These are phyloP conservation scores for Siderastrea radians DNA, from an alignment of 92 coral and sea anemone genomes.

Conservation along the genomic window DNA sequence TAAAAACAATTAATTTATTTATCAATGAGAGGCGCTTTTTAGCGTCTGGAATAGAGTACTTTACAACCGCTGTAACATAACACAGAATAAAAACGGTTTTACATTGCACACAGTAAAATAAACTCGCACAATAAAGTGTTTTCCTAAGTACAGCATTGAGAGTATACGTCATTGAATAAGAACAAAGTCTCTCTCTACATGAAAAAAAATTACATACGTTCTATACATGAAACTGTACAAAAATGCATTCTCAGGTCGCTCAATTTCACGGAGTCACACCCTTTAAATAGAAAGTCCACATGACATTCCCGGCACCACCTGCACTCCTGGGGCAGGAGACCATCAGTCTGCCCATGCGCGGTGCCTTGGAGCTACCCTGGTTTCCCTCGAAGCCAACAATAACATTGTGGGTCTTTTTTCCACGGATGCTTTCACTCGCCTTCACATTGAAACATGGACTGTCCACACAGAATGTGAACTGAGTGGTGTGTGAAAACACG, in stretches of 20 bases:
- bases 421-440: constrained; percentile 93
- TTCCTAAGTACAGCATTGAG: not conserved
- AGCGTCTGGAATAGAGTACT: not conserved
- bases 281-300: constrained; percentile 95
- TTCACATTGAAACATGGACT: constrained; percentile 94
- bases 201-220: not conserved
- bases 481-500: constrained; percentile 93
- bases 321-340: constrained; percentile 96
- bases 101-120: too few relatives aligned
- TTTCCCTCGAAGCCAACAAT: constrained; percentile 96
- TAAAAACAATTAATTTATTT: not conserved
- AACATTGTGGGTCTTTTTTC: constrained; percentile 90
- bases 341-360: constrained; percentile 96
- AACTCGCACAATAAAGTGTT: not conserved
- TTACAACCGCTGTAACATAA: not conserved
- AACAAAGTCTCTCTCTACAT: not conserved
- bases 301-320: constrained; percentile 88
- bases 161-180: not conserved
- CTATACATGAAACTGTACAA: not conserved
- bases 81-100: too few relatives aligned
- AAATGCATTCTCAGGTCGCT: not conserved
- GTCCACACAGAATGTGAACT: constrained; percentile 93
- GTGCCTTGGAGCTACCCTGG: constrained; percentile 93
- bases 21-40: not conserved
- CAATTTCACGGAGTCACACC: constrained; percentile 81